Conservation (phyloP, 2,113 vertebrate genomes). For the Anguilla rostrata region DNA sequence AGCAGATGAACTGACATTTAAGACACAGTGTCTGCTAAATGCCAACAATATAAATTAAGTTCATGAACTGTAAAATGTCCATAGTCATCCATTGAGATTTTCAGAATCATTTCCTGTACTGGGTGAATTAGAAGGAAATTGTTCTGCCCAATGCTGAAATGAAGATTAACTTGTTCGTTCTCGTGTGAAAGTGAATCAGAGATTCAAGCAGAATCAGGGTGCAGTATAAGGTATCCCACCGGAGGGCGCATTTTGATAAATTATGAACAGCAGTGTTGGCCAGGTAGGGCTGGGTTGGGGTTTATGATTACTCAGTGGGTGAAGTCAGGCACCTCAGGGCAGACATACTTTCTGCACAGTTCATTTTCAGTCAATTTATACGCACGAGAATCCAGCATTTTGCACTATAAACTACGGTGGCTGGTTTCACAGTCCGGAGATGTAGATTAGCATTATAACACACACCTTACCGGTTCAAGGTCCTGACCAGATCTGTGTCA, state of each 20-base stretch:
- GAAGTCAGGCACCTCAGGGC: not conserved
- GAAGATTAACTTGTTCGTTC: too few relatives aligned
- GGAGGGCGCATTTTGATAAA: slow-evolving; percentile 7
- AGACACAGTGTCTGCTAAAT: too few relatives aligned
- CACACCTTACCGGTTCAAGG: not conserved
- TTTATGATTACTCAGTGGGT: not conserved
- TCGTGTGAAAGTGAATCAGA: not conserved
- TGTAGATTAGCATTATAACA: not conserved
- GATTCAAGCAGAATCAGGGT: not conserved
- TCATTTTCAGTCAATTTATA: not conserved
- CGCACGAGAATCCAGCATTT: not conserved
- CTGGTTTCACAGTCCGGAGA: not conserved
- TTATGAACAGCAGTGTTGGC: not conserved
- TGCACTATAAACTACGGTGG: not conserved
- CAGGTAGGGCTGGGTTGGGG: not conserved
- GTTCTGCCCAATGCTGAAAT: too few relatives aligned
- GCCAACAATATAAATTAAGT: too few relatives aligned
- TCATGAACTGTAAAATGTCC: too few relatives aligned
- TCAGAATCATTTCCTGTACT: too few relatives aligned
- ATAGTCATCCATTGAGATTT: too few relatives aligned
- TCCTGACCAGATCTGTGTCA: not conserved
- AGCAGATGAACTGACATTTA: too few relatives aligned
- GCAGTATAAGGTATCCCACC: not conserved
- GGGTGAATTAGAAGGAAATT: too few relatives aligned
- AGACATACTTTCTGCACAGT: not conserved